These are phyloP conservation scores for Drosophila nasuta DNA, from an alignment of 1,140 invertebrate species.

Conservation along the genomic window DNA sequence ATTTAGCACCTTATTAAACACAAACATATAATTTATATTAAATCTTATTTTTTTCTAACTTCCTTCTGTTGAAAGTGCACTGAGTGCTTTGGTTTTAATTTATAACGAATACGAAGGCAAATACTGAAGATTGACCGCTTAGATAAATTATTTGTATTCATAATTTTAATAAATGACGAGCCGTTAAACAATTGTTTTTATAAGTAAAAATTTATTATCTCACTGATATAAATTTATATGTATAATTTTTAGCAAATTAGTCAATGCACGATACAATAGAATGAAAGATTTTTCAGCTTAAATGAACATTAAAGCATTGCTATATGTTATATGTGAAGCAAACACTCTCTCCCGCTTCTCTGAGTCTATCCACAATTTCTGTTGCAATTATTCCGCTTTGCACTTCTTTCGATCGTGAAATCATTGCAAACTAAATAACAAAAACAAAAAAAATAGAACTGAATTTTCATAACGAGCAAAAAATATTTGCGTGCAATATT, in stretches of 20 bases:
- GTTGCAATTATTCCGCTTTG: slow-evolving; percentile 37
- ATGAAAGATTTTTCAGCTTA: slow-evolving; percentile 11
- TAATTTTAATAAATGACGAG: neutral
- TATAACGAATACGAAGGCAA: slow-evolving; percentile 31
- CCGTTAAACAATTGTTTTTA: slow-evolving; percentile 9
- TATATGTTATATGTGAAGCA: neutral
- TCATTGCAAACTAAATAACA: neutral
- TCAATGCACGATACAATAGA: neutral
- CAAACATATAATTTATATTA: no score
- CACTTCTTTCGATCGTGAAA: slow-evolving; percentile 30
- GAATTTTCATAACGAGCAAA: slow-evolving; percentile 65
- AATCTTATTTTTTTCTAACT: no score
- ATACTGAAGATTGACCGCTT: slow-evolving; percentile 16
- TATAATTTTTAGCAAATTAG: no score
- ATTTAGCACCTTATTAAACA: no score
- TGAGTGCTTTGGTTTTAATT: slow-evolving; percentile 20
- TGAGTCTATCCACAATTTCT: slow-evolving; percentile 11
- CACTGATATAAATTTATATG: no score
- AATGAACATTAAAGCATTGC: slow-evolving; percentile 6
- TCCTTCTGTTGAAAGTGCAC: no score
- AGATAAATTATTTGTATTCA: slow-evolving; percentile 24
- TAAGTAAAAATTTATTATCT: neutral
- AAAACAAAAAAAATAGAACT: slow-evolving; percentile 16
- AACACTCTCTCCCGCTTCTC: neutral
- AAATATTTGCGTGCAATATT: slow-evolving; percentile 72